These are phyloP conservation scores for Ips typographus DNA, from an alignment of 1,140 invertebrate species.

Conservation along the genomic window DNA sequence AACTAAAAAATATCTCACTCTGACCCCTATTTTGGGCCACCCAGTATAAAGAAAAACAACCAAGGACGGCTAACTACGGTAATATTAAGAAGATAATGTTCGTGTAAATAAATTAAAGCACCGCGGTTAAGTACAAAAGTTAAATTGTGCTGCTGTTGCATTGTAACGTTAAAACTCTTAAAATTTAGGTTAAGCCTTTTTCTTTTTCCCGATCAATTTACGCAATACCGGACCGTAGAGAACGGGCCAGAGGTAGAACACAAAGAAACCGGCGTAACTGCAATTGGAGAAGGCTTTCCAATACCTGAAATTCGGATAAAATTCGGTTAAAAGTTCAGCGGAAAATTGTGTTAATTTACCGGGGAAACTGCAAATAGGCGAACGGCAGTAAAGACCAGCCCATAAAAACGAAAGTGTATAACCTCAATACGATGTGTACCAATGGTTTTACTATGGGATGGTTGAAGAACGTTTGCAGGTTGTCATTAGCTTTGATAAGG, in stretches of 20 bases:
- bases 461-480: constrained; percentile 54
- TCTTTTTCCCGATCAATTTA: neutral
- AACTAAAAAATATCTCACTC: no score
- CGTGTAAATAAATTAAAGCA: no score
- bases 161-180: neutral
- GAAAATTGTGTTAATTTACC: constrained; percentile 55
- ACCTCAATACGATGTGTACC: constrained; percentile 65
- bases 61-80: no score
- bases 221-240: constrained; percentile 51
- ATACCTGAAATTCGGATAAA: constrained; percentile 52
- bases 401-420: constrained; percentile 79
- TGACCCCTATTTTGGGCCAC: no score
- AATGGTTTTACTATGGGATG: constrained; percentile 49
- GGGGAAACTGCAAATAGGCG: constrained; percentile 67
- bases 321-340: constrained; percentile 28
- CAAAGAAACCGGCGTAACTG: constrained; percentile 65
- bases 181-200: constrained; percentile 5
- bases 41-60: no score
- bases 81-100: no score
- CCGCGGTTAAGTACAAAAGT: no score
- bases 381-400: constrained; percentile 85
- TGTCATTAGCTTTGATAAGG: constrained; percentile 57
- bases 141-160: neutral
- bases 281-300: constrained; percentile 61
- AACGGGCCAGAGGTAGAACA: constrained; percentile 64